Conservation (phyloP, 1,140 invertebrate species). For the Papilio glaucus region DNA sequence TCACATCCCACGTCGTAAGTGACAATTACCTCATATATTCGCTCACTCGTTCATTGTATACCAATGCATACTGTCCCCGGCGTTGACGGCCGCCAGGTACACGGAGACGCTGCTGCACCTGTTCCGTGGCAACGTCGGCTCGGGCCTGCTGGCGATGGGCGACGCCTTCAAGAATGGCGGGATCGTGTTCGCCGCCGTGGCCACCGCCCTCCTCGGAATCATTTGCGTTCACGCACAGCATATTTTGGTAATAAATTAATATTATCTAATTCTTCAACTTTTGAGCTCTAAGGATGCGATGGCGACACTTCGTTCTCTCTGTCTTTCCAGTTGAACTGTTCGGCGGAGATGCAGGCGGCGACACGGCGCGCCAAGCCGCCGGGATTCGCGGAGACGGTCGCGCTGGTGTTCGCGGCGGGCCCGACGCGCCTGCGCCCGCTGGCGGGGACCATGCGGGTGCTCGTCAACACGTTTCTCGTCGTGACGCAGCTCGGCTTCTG, state of each 20-base stretch:
- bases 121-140: slow-evolving; percentile 90
- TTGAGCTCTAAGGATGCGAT: too few species aligned
- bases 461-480: slow-evolving; percentile 92
- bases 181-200: slow-evolving; percentile 86
- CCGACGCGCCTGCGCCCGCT: slow-evolving; percentile 81
- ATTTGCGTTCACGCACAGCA: slow-evolving; percentile 90
- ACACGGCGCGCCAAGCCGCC: slow-evolving; percentile 81
- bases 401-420: slow-evolving; percentile 88
- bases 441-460: slow-evolving; percentile 85
- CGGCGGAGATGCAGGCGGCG: slow-evolving; percentile 85
- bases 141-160: slow-evolving; percentile 90
- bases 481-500: slow-evolving; percentile 97
- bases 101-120: slow-evolving; percentile 89
- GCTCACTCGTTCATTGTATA: too few species aligned
- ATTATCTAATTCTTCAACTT: background rate
- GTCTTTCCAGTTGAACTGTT: slow-evolving; percentile 85
- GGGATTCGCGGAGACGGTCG: slow-evolving; percentile 91
- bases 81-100: slow-evolving; percentile 80
- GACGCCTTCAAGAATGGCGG: slow-evolving; percentile 91
- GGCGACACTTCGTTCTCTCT: too few species aligned
- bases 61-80: too few species aligned
- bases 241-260: slow-evolving; percentile 83
- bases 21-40: too few species aligned
- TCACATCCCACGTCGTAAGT: slow-evolving; percentile 23
- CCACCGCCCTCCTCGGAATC: slow-evolving; percentile 87